A percentile compares a stretch with the other conserved stretches of the same genome.
Evolutionary conservation across 2,797 vertebrate genomes (phyloP).

Genomic region (Dendrocincla fuliginosa): DNA sequence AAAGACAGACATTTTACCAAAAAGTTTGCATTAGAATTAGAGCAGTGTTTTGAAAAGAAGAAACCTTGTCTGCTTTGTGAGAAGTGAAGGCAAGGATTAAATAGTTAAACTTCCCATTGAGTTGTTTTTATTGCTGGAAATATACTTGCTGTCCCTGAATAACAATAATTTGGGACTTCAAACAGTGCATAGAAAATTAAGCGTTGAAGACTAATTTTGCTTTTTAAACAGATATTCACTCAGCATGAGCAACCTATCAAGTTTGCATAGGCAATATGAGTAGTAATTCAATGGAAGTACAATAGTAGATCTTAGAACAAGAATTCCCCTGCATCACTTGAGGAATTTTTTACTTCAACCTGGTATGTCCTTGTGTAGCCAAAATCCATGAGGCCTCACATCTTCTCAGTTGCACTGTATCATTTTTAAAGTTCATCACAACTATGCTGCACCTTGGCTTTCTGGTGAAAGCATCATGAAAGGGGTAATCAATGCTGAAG

Average conservation of each 20-base stretch:
- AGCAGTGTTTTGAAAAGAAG: neutral
- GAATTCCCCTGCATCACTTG: neutral
- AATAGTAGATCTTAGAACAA: neutral
- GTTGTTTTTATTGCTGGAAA: constrained; percentile 22
- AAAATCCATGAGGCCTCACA: neutral
- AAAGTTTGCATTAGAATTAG: neutral
- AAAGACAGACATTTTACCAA: neutral
- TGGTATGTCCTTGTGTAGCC: neutral
- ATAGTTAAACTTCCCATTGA: neutral
- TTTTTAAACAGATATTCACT: neutral
- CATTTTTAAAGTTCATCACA: neutral
- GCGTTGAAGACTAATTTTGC: neutral
- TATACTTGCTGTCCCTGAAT: constrained; percentile 1
- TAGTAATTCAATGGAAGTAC: neutral
- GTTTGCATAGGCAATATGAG: neutral
- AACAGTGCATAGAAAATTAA: constrained; percentile 2
- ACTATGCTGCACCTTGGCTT: neutral
- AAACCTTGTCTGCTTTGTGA: neutral
- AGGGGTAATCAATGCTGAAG: neutral
- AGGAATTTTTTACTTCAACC: neutral
- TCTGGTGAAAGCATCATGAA: neutral
- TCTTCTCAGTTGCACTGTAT: neutral
- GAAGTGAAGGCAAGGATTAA: neutral
- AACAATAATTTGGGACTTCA: neutral
- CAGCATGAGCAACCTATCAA: neutral